A percentile compares a stretch with the other conserved stretches of the same genome.
Conservation (phyloP, 2,888 invertebrate genomes). For the Morpho helenor region DNA sequence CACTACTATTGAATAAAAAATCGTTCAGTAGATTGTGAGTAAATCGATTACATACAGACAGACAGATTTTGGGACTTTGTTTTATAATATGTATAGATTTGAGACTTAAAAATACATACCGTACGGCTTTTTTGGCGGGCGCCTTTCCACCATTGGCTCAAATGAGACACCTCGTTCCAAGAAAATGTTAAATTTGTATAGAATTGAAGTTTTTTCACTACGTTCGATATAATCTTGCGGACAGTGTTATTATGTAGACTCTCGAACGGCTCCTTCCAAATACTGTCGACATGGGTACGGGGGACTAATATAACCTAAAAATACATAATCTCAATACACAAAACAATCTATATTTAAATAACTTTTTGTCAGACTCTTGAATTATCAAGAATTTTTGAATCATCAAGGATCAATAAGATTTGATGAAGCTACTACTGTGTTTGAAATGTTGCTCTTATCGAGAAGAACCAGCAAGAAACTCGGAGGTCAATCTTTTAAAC, state of each 20-base stretch:
- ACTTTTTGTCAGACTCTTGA: too few relatives aligned
- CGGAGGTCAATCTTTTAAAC: too few relatives aligned
- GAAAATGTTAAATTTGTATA: slow-evolving; percentile 59
- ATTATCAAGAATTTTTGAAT: too few relatives aligned
- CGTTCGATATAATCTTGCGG: slow-evolving; percentile 51
- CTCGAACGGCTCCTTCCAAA: slow-evolving; percentile 58
- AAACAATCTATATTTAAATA: background rate
- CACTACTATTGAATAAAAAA: too few relatives aligned
- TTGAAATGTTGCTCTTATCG: too few relatives aligned
- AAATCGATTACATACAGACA: too few relatives aligned
- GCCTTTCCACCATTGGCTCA: slow-evolving; percentile 62
- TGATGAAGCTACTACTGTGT: too few relatives aligned
- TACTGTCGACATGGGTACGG: slow-evolving; percentile 51
- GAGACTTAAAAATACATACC: slow-evolving; percentile 37
- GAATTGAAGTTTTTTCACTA: slow-evolving; percentile 64
- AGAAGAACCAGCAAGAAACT: too few relatives aligned
- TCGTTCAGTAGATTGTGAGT: too few relatives aligned
- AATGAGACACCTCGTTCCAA: slow-evolving; percentile 68
- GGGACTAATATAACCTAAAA: slow-evolving; percentile 60
- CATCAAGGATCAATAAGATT: too few relatives aligned
- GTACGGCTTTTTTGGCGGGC: slow-evolving; percentile 48
- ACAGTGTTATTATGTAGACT: slow-evolving; percentile 53
- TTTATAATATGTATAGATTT: too few relatives aligned
- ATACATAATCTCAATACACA: background rate
- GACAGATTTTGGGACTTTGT: too few relatives aligned